Evolutionary conservation across 2,888 invertebrate genomes (phyloP), one percentile per base, ranked within the genome.

Genomic region (Cyclophora albipunctata): DNA sequence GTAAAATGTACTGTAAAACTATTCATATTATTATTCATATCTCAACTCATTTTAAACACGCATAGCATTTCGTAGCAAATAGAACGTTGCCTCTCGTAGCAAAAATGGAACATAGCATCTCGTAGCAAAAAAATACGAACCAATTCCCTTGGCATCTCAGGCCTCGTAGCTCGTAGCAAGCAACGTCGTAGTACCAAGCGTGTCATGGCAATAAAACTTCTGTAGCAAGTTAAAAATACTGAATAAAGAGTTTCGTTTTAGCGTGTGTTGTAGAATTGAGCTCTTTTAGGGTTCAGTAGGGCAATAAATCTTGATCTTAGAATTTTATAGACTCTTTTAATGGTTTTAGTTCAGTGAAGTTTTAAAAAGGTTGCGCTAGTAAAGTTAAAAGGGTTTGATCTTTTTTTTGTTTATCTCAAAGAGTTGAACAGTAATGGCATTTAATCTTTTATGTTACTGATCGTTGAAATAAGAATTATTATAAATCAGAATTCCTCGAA

Each of bases 121-220:
- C 34, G 46, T 47, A 42, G 37, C 37, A 37, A 37, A 37, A 37
- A 37, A 37, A 2, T 37, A 5, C 5, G 37, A 37, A 37, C 37
- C 1, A 37, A 37, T 37, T 37, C 37, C 46, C 33, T 41, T 43
- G 46, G 6, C 58, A 60, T 37, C 37, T 37, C 37, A 20, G 59
- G 51, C 51, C 46, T 44, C 61, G 66, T 64, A 65, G 66, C 47
- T 34, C 55, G 62, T 60, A 62, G 63, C 53, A 45, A 34, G 34
- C 37, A 40, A 46, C 40, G 34, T 20, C 49, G 52, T 52, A 55
- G 52, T 37, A 37, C 2, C 50, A 42, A 53, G 55, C 58, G 59
- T 60, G 64, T 66, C 66, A 58, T 55, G 62, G 52, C 69, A 61
- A 72, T 71, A 70, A 73, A 73, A 71, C 61, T 73, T 67, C 59